Conservation (phyloP, 2,888 invertebrate genomes). For the Protonemura montana region DNA sequence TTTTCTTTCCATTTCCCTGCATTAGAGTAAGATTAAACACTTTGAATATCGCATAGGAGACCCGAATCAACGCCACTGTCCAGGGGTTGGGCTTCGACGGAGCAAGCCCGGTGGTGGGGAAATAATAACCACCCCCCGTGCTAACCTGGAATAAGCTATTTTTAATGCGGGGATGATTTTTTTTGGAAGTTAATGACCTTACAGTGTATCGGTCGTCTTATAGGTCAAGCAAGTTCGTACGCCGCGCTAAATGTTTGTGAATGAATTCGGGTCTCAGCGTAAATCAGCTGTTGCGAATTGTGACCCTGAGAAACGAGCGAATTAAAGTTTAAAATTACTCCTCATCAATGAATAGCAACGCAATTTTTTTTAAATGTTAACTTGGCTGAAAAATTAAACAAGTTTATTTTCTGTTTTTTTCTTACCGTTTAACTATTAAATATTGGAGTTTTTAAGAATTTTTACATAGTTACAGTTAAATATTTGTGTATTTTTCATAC, state of each 20-base stretch:
- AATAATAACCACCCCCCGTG: neutral
- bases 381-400: too few relatives aligned
- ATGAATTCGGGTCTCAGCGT: neutral
- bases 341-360: too few relatives aligned
- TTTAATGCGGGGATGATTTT: neutral
- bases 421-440: too few relatives aligned
- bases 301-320: neutral
- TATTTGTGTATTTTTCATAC: too few relatives aligned
- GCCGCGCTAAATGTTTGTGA: neutral
- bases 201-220: neutral
- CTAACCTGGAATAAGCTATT: neutral
- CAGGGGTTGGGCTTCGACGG: neutral
- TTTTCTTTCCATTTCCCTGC: too few relatives aligned
- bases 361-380: too few relatives aligned
- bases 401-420: too few relatives aligned
- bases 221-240: neutral
- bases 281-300: neutral
- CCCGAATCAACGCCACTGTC: neutral
- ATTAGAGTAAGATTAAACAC: neutral
- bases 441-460: too few relatives aligned
- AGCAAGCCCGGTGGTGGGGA: neutral
- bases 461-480: too few relatives aligned
- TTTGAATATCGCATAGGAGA: neutral
- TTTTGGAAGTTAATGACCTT: neutral
- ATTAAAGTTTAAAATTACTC: neutral